A percentile compares a stretch with the other conserved stretches of the same genome.
phyloP scores from a whole-genome alignment of 2,797 vertebrate genomes.

The Acanthiza pusilla region DNA sequence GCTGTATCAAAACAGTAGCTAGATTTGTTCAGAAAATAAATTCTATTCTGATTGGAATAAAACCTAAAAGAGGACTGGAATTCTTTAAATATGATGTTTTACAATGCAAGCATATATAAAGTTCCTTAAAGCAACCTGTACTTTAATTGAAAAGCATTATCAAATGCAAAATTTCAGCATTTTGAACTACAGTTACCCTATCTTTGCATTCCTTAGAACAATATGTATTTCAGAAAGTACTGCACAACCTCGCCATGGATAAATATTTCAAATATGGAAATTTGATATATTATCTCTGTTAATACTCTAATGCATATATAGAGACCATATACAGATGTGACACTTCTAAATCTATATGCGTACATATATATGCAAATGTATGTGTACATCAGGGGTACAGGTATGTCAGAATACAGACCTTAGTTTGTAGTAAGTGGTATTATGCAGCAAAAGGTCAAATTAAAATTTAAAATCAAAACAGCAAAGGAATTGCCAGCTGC shows the following conservation, averaged over 20 bases:
- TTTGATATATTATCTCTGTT: background rate
- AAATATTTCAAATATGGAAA: background rate
- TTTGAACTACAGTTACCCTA: background rate
- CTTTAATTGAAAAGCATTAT: background rate
- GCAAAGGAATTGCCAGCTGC: background rate
- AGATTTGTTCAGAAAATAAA: background rate
- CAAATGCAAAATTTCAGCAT: background rate
- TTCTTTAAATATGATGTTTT: background rate
- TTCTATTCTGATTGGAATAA: background rate
- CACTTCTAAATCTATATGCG: background rate
- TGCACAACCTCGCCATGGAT: background rate
- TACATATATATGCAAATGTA: background rate
- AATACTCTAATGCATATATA: background rate
- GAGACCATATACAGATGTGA: background rate
- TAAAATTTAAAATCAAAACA: background rate
- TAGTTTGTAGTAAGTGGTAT: background rate
- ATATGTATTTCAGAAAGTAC: background rate
- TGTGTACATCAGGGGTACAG: background rate
- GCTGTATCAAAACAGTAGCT: background rate
- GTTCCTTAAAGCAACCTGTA: background rate
- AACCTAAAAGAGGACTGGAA: background rate
- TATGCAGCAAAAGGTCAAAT: background rate
- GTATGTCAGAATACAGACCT: background rate
- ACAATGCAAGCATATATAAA: background rate
- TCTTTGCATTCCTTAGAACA: background rate